These are phyloP conservation scores for Autographa pulchrina DNA, from an alignment of 2,888 invertebrate species.

Conservation along the genomic window DNA sequence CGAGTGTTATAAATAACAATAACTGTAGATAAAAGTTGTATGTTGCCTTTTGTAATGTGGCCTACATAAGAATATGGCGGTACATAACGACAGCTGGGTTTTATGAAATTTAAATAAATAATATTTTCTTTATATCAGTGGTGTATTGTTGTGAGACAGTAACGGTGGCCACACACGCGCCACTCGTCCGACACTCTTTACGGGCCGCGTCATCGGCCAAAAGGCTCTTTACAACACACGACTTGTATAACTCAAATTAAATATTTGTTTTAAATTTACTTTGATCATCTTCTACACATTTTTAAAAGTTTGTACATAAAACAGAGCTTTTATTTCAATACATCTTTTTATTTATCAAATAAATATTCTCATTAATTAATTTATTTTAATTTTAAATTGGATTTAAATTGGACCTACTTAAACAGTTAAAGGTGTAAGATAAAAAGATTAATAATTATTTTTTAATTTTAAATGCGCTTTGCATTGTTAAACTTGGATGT, in stretches of 20 bases:
- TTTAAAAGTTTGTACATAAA: too few relatives aligned
- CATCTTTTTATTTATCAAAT: too few relatives aligned
- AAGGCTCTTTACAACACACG: constrained; percentile 72
- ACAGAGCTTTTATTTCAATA: too few relatives aligned
- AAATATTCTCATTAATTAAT: too few relatives aligned
- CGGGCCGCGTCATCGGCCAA: constrained; percentile 68
- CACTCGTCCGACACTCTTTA: constrained; percentile 69
- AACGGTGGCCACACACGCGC: constrained; percentile 87
- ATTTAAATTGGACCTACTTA: too few relatives aligned
- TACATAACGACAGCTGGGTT: constrained; percentile 80
- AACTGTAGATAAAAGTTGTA: constrained; percentile 71
- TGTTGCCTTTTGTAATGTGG: constrained; percentile 68
- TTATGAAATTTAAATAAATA: constrained; percentile 87
- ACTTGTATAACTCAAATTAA: constrained; percentile 44
- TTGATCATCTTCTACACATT: too few relatives aligned
- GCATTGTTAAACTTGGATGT: too few relatives aligned
- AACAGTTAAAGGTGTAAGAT: too few relatives aligned
- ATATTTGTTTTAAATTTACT: too few relatives aligned
- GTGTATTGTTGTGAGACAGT: constrained; percentile 85
- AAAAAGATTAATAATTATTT: too few relatives aligned
- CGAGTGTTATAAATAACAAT: constrained; percentile 70
- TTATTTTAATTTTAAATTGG: too few relatives aligned
- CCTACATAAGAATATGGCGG: constrained; percentile 78
- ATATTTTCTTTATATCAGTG: constrained; percentile 89
- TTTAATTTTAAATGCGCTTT: too few relatives aligned